Evolutionary conservation across 2,888 invertebrate genomes (phyloP), one percentile per base, ranked within the genome.

Genomic region (Mesoligia furuncula): DNA sequence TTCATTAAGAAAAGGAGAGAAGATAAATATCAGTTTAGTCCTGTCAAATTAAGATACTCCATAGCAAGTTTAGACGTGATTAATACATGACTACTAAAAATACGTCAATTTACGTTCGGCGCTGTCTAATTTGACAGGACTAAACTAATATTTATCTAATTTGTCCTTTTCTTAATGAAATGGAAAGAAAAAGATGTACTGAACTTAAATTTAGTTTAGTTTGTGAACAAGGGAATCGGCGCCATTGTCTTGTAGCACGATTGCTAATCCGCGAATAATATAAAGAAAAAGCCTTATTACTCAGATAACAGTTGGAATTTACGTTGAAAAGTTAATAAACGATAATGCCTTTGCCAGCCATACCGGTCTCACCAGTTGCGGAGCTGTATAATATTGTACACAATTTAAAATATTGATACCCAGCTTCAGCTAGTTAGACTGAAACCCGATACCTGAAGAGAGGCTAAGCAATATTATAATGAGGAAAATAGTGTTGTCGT

Each of bases 251-350:
- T 39, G 42, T 57, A 64, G 57, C 54, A n/a, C 20, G 45, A 31
- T 54, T 64, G 24, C 36, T 57, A 48, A 48, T 64, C 54, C n/a
- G 20, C 79, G 15, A 42, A 42, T 62, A 54, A n/a, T 48, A 39
- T 75, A 51, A 77, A 51, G 48, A 57, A 51, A 61, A 62, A 15
- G 39, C 15, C 11, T 59, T 76, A 75, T 65, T 79, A 17, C 36
- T 78, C 6, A 79, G 68, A 84, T 66, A 67, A 67, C 51, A 24
- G 20, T 59, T 45, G 27, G n/a, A 67, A 67, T 64, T 54, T 66
- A 85, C 66, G 31, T 70, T 66, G 48, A 57, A 65, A 70, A 61
- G 80, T 66, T 31, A 61, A 84, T 85, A 80, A 71, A 66, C 31
- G 36, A 66, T 80, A 80, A 61, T 69, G 24, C n/a, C n/a, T 64